A percentile compares a stretch with the other conserved stretches of the same genome.
These are phyloP conservation scores for Serranus cabrilla DNA, from an alignment of 2,797 vertebrate genomes.

Conservation along the genomic window DNA sequence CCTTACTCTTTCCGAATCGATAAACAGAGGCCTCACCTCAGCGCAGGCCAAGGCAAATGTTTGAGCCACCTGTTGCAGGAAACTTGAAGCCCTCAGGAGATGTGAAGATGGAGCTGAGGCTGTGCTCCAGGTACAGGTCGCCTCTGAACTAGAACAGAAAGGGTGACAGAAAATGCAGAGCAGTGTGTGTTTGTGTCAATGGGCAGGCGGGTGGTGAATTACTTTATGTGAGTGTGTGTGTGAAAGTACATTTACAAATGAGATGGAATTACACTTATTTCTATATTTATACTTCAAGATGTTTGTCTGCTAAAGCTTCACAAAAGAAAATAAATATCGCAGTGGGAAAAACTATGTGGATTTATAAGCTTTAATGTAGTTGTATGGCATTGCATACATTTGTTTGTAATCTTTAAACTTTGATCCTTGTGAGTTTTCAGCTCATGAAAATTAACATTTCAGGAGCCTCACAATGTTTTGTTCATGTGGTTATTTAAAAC, in stretches of 20 bases:
- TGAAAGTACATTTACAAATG: conserved; percentile 35
- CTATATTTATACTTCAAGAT: conserved; percentile 66
- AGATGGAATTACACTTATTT: conserved; percentile 44
- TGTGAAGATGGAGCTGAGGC: conserved; percentile 74
- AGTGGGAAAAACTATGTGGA: not conserved
- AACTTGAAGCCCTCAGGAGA: conserved; percentile 86
- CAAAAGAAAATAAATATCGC: not conserved
- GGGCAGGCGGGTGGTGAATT: conserved; percentile 14
- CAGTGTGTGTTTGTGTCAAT: conserved; percentile 29
- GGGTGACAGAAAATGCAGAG: conserved; percentile 41
- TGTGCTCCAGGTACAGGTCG: conserved; percentile 75
- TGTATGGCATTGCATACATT: not conserved
- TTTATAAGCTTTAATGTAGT: not conserved
- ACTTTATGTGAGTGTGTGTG: conserved; percentile 23
- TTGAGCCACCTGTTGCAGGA: conserved; percentile 89
- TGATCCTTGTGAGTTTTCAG: too few relatives aligned
- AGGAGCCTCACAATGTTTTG: too few relatives aligned
- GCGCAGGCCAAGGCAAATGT: conserved; percentile 88
- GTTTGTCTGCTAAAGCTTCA: conserved; percentile 40
- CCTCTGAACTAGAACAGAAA: conserved; percentile 65
- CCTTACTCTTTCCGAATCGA: conserved; percentile 78
- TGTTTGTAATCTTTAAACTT: too few relatives aligned
- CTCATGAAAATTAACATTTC: too few relatives aligned
- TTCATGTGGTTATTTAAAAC: too few relatives aligned
- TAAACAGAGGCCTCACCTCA: conserved; percentile 86